Conservation (phyloP, 2,113 vertebrate genomes). For the Limanda limanda region DNA sequence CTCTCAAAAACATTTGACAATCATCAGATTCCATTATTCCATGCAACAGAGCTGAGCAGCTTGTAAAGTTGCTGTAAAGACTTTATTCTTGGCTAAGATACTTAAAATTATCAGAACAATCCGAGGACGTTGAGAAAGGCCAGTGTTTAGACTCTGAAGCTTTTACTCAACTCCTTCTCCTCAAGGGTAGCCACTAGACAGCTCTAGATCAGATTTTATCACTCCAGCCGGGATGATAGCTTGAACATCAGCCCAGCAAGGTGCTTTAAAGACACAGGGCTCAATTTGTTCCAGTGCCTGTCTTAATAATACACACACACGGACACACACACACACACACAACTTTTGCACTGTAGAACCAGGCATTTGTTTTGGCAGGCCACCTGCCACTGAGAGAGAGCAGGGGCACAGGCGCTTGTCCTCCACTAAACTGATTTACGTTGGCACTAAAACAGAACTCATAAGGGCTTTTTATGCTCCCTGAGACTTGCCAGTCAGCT, state of each 20-base stretch:
- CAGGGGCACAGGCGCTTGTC: conserved; percentile 53
- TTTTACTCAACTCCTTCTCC: background rate
- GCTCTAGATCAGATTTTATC: conserved; percentile 39
- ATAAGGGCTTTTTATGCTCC: conserved; percentile 56
- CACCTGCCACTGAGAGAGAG: conserved; percentile 51
- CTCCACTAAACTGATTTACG: conserved; percentile 69
- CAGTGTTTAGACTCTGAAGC: background rate
- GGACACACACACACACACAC: background rate
- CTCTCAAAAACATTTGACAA: conserved; percentile 3
- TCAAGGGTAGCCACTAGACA: conserved; percentile 1
- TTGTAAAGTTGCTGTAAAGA: conserved; percentile 53
- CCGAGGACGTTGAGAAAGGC: background rate
- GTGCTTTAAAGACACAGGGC: conserved; percentile 44
- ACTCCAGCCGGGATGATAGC: conserved; percentile 21
- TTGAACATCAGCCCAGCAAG: conserved; percentile 40
- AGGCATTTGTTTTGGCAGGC: conserved; percentile 60
- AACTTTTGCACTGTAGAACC: conserved; percentile 29
- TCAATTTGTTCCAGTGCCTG: conserved; percentile 45
- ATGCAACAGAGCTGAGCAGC: conserved; percentile 12
- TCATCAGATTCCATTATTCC: conserved; percentile 34
- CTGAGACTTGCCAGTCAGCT: conserved; percentile 49
- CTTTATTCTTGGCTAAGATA: conserved; percentile 34
- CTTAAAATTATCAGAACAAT: conserved; percentile 20
- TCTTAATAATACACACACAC: conserved; percentile 14
- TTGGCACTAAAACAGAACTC: conserved; percentile 65